Conservation (phyloP, 2,797 vertebrate species). For the Sebastes hopkinsi region DNA sequence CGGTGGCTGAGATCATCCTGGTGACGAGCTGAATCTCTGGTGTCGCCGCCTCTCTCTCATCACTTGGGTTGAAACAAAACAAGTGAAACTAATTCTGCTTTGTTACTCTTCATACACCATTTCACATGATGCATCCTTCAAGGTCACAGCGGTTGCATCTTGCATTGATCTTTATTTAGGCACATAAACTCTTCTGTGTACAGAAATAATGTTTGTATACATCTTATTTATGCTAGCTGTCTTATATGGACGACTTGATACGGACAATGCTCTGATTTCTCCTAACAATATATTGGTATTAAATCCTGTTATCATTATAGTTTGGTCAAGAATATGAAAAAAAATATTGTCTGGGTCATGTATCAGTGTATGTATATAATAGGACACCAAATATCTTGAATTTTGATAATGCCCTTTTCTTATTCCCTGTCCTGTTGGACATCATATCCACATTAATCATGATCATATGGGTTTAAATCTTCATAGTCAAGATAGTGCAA, state of each 20-base stretch:
- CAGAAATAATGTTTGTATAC: not conserved
- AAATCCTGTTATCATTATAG: not conserved
- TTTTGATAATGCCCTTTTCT: not conserved
- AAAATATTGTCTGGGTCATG: not conserved
- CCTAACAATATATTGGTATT: not conserved
- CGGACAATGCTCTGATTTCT: not conserved
- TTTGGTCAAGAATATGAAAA: not conserved
- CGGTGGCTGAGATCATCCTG: constrained; percentile 30
- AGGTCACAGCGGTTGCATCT: not conserved
- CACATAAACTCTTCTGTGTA: not conserved
- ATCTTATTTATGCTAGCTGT: constrained; percentile 4
- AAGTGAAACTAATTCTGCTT: not conserved
- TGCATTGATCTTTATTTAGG: constrained; percentile 13
- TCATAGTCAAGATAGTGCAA: not conserved
- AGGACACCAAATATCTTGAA: not conserved
- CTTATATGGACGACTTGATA: not conserved
- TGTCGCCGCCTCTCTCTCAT: constrained; percentile 7
- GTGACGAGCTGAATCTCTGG: constrained; percentile 34
- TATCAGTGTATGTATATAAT: not conserved
- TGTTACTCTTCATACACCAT: constrained; percentile 1
- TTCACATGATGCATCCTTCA: constrained; percentile 13
- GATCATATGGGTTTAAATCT: not conserved
- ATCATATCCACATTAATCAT: not conserved
- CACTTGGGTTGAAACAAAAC: constrained; percentile 32
- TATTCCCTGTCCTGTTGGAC: not conserved